phyloP scores from a whole-genome alignment of 2,888 invertebrate genomes.

The Stenodema calcarata region DNA sequence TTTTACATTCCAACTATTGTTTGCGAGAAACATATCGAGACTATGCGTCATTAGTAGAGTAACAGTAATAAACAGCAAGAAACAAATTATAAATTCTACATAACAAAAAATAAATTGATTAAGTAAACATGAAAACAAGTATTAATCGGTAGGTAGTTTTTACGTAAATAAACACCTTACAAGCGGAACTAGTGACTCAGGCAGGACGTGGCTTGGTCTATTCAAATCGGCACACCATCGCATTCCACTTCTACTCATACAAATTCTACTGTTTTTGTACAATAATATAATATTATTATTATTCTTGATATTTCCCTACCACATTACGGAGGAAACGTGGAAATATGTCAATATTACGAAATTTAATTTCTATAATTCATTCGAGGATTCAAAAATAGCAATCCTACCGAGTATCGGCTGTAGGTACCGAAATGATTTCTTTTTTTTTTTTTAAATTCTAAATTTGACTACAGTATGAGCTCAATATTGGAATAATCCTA shows the following conservation, averaged over 20 bases:
- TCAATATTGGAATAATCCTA: background rate
- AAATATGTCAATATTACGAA: background rate
- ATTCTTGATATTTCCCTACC: too few relatives aligned
- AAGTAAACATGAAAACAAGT: background rate
- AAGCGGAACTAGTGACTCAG: conserved; percentile 21
- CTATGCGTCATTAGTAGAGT: background rate
- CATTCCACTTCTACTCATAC: background rate
- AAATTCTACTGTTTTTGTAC: background rate
- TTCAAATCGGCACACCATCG: background rate
- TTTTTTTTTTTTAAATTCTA: background rate
- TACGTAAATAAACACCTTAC: background rate
- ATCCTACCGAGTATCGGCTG: background rate
- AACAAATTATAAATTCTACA: background rate
- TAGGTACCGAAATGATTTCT: background rate
- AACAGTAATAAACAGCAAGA: conserved; percentile 23
- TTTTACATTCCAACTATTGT: background rate
- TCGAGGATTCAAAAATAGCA: background rate
- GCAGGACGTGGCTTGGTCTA: conserved; percentile 43
- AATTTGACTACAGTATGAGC: background rate
- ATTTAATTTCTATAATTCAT: background rate
- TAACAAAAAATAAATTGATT: background rate
- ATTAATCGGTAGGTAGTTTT: background rate
- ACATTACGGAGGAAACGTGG: background rate
- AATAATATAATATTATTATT: background rate
- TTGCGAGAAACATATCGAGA: background rate